Evolutionary conservation across 2,888 invertebrate genomes (phyloP).

Genomic region (Quadriops clusia): DNA sequence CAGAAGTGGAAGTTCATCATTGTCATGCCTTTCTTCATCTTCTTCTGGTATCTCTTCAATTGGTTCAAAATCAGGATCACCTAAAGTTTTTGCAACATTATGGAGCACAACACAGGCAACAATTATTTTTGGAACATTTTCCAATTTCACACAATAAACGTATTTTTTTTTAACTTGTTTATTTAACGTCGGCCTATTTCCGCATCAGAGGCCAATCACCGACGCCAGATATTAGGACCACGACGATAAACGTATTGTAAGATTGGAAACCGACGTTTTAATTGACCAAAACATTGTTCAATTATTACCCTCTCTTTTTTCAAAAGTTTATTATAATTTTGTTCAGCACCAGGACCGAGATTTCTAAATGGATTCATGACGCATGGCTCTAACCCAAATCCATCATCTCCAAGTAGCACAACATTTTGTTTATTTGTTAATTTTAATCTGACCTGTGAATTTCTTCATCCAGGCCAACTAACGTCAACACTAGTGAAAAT

Average conservation of each 20-base stretch:
- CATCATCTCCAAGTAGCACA: slow-evolving; percentile 13
- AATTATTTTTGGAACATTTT: slow-evolving; percentile 5
- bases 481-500: no score
- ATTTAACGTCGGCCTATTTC: no score
- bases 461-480: slow-evolving; percentile 13
- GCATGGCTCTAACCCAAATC: slow-evolving; percentile 13
- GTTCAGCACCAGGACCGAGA: slow-evolving; percentile 8
- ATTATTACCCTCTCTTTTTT: slow-evolving; percentile 13
- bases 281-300: no score
- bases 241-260: no score
- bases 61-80: slow-evolving; percentile 3
- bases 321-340: no score
- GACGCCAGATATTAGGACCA: no score
- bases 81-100: slow-evolving; percentile 4
- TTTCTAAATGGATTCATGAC: slow-evolving; percentile 14
- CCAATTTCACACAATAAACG: no score
- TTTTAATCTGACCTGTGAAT: slow-evolving; percentile 12
- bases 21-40: slow-evolving; percentile 1
- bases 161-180: no score
- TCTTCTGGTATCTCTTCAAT: slow-evolving; percentile 3
- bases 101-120: no score
- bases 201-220: no score
- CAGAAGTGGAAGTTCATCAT: slow-evolving; percentile 1
- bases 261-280: no score
- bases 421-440: slow-evolving; percentile 10